Evolutionary conservation across 2,113 vertebrate species (phyloP).

Genomic region (Centrocercus urophasianus): DNA sequence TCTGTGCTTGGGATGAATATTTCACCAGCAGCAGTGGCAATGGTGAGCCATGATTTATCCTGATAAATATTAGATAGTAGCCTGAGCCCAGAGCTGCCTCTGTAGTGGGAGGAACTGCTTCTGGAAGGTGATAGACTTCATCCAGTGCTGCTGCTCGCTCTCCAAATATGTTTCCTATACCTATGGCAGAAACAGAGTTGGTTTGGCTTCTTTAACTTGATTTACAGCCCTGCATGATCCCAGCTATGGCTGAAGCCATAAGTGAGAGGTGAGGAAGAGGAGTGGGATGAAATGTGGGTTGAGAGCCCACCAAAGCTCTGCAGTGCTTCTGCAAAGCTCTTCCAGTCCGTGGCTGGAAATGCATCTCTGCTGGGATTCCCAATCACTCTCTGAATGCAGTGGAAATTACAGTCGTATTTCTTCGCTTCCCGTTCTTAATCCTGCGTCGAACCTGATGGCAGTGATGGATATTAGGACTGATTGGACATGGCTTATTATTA

Average conservation of each 20-base stretch:
- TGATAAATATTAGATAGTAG: not conserved
- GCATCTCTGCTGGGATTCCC: not conserved
- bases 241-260: not conserved
- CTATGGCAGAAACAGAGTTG: not conserved
- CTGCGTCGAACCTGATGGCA: not conserved
- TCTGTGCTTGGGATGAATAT: not conserved
- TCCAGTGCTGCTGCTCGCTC: not conserved
- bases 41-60: not conserved
- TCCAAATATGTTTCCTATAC: not conserved
- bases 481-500: constrained; percentile 64
- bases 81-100: not conserved
- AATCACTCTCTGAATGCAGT: not conserved
- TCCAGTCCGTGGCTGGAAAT: not conserved
- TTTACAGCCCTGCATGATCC: fast-evolving
- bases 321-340: not conserved
- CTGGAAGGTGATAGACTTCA: not conserved
- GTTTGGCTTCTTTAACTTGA: not conserved
- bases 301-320: fast-evolving
- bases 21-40: not conserved
- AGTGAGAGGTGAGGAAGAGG: not conserved
- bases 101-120: not conserved
- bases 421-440: not conserved
- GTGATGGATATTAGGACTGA: constrained; percentile 61
- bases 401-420: constrained; percentile 25
- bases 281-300: fast-evolving